A percentile compares a stretch with the other conserved stretches of the same genome.
phyloP scores from a whole-genome alignment of 2,113 vertebrate genomes.

The Psettodes erumei region DNA sequence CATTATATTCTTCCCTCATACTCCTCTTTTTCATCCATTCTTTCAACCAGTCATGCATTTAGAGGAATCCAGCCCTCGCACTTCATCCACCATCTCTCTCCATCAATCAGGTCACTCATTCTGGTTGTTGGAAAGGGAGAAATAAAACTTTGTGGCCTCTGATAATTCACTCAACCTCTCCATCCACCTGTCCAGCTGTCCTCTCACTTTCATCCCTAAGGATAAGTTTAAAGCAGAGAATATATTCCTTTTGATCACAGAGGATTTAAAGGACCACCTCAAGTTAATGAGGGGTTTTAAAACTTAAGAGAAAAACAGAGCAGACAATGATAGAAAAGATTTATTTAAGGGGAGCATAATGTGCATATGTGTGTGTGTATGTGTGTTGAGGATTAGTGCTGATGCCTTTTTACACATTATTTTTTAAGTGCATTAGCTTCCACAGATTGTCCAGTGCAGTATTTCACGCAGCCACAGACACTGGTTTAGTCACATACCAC shows the following conservation, averaged over 20 bases:
- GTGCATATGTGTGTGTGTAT: not conserved
- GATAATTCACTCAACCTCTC: constrained; percentile 26
- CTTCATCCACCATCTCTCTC: constrained; percentile 9
- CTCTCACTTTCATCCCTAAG: constrained; percentile 34
- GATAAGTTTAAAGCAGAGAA: constrained; percentile 38
- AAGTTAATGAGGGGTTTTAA: constrained; percentile 62
- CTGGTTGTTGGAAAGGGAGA: constrained; percentile 17
- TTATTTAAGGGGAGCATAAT: constrained; percentile 34
- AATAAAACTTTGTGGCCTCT: constrained; percentile 46
- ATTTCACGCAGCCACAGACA: not conserved
- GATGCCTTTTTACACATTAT: constrained; percentile 1
- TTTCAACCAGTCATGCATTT: constrained; percentile 7
- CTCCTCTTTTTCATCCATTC: not conserved
- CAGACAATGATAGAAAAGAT: constrained; percentile 15
- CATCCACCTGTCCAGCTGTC: constrained; percentile 18
- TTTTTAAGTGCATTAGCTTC: constrained; percentile 19
- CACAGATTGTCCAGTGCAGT: not conserved
- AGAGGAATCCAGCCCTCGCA: constrained; percentile 1
- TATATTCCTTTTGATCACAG: constrained; percentile 50
- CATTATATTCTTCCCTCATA: not conserved
- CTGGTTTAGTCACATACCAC: not conserved
- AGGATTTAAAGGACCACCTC: constrained; percentile 62
- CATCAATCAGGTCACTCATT: constrained; percentile 14
- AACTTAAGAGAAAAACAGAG: constrained; percentile 49
- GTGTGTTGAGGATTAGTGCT: not conserved